Evolutionary conservation across 2,888 invertebrate genomes (phyloP), one percentile per base, ranked within the genome.

Genomic region (Apamea epomidion): DNA sequence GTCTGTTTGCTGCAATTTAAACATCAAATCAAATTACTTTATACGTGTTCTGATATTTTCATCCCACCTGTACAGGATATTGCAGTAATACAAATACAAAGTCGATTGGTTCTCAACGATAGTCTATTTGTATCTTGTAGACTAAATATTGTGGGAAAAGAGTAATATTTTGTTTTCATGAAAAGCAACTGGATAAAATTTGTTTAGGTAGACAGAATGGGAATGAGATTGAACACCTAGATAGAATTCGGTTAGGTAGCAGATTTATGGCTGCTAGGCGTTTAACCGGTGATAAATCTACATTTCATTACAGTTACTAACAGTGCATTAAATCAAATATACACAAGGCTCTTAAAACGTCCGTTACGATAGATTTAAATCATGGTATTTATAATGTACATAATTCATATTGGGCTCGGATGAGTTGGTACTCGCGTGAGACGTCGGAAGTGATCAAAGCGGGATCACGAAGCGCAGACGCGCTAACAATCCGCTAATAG

Each of bases 401-500:
- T 84, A 88, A 91, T 90, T 90, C 89, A 90, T 89, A 90, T 87
- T 90, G 87, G 79, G 88, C 87, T 89, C 86, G 76, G 89, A 90
- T 82, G 86, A 85, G 77, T 87, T 82, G 81, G 83, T 80, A 82
- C 88, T 88, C 84, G 88, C 88, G 90, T 86, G 85, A 87, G 85
- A 91, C 88, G 94, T 95, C 95, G 96, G 96, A 96, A 96, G 95
- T 95, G 94, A 95, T 95, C 95, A 93, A 92, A 91, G 92, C 82
- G 87, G 90, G 93, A 94, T 95, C 96, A 96, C 96, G 96, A 96
- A 90, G 93, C 91, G 91, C 93, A 87, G 93, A 93, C 93, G 93
- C 94, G 94, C 94, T 96, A 96, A 96, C 95, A 93, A 95, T 92
- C 91, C 94, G 93, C 95, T 96, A 96, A 96, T 96, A 95, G 95